phyloP scores from a whole-genome alignment of 2,797 vertebrate genomes.

The Gallinago nigripennis region DNA sequence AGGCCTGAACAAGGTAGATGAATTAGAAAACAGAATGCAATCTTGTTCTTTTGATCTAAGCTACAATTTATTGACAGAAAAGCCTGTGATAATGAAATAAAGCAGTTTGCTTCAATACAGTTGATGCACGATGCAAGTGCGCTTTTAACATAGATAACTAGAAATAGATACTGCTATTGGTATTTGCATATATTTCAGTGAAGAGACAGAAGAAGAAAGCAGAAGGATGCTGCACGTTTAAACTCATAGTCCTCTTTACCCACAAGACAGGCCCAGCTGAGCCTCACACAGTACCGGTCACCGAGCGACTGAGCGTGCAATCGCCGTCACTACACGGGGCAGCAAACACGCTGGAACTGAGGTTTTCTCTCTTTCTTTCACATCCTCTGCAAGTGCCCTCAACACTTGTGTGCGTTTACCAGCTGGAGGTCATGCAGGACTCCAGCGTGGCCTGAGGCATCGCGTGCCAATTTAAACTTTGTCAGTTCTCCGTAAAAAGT shows the following conservation, averaged over 20 bases:
- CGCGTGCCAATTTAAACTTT: background rate
- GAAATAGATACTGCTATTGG: background rate
- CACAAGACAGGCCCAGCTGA: background rate
- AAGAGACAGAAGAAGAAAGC: background rate
- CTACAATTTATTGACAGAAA: background rate
- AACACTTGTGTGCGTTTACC: rapidly evolving
- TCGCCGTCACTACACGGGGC: background rate
- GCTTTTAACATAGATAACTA: background rate
- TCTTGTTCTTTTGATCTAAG: background rate
- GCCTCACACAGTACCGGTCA: background rate
- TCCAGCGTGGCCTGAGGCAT: background rate
- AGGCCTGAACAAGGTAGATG: background rate
- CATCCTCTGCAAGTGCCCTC: background rate
- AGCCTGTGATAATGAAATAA: background rate
- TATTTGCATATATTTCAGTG: background rate
- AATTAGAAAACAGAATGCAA: background rate
- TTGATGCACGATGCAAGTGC: background rate
- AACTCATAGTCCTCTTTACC: background rate
- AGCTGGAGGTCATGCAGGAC: background rate
- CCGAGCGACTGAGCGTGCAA: background rate
- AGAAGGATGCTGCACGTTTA: background rate
- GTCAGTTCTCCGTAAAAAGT: conserved; percentile 21
- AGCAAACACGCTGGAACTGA: background rate
- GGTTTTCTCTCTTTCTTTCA: background rate
- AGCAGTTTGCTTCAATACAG: background rate